A percentile compares a stretch with the other conserved stretches of the same genome.
phyloP scores from a whole-genome alignment of 2,797 vertebrate genomes.

The Mallotus villosus region DNA sequence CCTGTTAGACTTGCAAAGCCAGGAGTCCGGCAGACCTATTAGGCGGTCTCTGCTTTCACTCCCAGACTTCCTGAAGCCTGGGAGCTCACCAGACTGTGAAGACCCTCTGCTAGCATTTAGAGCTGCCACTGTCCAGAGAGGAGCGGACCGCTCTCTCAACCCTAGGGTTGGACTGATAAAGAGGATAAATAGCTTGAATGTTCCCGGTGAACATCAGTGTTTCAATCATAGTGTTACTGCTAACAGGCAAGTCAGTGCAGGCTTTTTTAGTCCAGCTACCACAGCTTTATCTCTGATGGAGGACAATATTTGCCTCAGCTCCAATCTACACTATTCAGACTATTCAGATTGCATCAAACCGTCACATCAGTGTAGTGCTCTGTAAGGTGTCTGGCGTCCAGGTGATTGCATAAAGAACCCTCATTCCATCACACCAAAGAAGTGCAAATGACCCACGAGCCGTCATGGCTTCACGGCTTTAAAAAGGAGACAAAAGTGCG shows the following conservation, averaged over 20 bases:
- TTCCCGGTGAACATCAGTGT: not conserved
- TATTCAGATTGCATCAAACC: not conserved
- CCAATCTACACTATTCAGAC: not conserved
- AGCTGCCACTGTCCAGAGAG: not conserved
- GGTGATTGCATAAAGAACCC: not conserved
- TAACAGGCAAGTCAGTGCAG: too few species aligned
- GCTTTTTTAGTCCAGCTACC: too few species aligned
- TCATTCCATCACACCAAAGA: conserved; percentile 1
- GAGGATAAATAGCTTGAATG: not conserved
- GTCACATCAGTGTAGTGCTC: not conserved
- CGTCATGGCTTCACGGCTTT: not conserved
- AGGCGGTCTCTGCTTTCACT: conserved; percentile 33
- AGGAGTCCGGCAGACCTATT: conserved; percentile 26
- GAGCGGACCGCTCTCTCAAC: not conserved
- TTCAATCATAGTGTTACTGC: not conserved
- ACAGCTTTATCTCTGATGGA: not conserved
- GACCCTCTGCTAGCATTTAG: conserved; percentile 15
- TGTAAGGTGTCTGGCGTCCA: not conserved
- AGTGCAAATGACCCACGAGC: not conserved
- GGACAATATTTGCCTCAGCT: not conserved
- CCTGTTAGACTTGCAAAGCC: conserved; percentile 19
- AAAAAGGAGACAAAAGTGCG: not conserved
- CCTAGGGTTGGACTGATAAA: not conserved
- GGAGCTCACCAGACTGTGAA: conserved; percentile 25
- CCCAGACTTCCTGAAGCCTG: conserved; percentile 26